A percentile compares a stretch with the other conserved stretches of the same genome.
Conservation (phyloP, 1,140 invertebrate species). For the Bombus waltoni region DNA sequence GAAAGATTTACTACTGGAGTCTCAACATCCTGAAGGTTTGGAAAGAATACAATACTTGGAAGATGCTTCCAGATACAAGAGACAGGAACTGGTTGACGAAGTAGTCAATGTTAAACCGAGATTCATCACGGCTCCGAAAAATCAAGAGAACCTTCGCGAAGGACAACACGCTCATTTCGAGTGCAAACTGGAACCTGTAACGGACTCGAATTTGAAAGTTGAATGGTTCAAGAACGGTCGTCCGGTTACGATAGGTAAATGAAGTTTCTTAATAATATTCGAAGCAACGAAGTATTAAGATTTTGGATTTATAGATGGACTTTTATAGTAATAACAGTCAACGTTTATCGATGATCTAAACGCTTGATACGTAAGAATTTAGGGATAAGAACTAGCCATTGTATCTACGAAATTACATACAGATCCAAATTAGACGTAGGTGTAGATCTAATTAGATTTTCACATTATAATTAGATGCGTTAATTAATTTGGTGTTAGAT, state of each 20-base stretch:
- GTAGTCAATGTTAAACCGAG: conserved; percentile 91
- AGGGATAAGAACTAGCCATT: not conserved
- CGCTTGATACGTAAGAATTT: not conserved
- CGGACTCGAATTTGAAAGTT: conserved; percentile 95
- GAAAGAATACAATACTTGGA: conserved; percentile 96
- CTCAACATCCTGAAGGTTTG: conserved; percentile 93
- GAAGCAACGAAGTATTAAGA: rapidly evolving
- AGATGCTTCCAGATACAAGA: conserved; percentile 92
- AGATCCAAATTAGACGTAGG: no score
- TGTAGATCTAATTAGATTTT: no score
- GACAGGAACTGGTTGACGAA: conserved; percentile 92
- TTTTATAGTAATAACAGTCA: no score
- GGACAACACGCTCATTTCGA: conserved; percentile 98
- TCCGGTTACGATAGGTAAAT: conserved; percentile 90
- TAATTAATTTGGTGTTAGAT: no score
- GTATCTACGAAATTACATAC: not conserved
- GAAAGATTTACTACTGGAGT: conserved; percentile 92
- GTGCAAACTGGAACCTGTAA: conserved; percentile 97
- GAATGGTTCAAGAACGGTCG: conserved; percentile 97
- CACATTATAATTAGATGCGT: no score
- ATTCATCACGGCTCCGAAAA: conserved; percentile 94
- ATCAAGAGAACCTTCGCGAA: conserved; percentile 92
- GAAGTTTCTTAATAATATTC: not conserved
- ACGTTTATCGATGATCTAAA: not conserved
- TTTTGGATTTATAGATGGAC: not conserved